Evolutionary conservation across 1,140 invertebrate species (phyloP), one percentile per base, ranked within the genome.

Genomic region (Lutraria rhynchaena): DNA sequence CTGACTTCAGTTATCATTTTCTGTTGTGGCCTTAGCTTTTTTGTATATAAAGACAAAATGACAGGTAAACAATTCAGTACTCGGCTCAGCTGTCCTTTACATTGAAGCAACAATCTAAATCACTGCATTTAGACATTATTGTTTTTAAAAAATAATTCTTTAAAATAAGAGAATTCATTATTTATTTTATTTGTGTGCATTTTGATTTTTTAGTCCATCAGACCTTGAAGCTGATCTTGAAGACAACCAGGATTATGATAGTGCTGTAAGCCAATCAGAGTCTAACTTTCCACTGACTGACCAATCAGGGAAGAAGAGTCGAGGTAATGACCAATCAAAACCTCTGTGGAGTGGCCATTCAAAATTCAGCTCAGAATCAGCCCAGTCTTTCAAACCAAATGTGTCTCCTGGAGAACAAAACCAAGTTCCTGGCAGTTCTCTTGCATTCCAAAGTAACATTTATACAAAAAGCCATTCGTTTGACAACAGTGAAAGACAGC

Each of bases 181-280:
- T n/a, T n/a, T n/a, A n/a, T n/a, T n/a, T n/a, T n/a, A n/a, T n/a
- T n/a, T n/a, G n/a, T n/a, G n/a, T n/a, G n/a, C n/a, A n/a, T n/a
- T 55, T 11, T 41, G 24, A 27, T 3, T 61, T 89, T 90, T 27
- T 81, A 93, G 94, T 89, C 94, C 94, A 58, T 95, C 94, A 75
- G 94, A 95, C 89, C 89, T 95, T 41, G 94, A 95, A 83, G 94
- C 94, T 37, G 94, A 95, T 86, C 93, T 95, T 82, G 94, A 95
- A 87, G 94, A 94, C 86, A 94, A 94, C 87, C 91, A 93, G 84
- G 93, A 93, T 83, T 93, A 93, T 84, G 92, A 93, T 82, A 93
- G 92, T 63, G 91, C 87, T 58, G 92, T 90, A 77, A 93, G 90
- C 83, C 92, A 89, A 82, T 90, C 90, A 61, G 91, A 92, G 67